Conservation (phyloP, 2,113 vertebrate species). For the Syrmaticus mikado region DNA sequence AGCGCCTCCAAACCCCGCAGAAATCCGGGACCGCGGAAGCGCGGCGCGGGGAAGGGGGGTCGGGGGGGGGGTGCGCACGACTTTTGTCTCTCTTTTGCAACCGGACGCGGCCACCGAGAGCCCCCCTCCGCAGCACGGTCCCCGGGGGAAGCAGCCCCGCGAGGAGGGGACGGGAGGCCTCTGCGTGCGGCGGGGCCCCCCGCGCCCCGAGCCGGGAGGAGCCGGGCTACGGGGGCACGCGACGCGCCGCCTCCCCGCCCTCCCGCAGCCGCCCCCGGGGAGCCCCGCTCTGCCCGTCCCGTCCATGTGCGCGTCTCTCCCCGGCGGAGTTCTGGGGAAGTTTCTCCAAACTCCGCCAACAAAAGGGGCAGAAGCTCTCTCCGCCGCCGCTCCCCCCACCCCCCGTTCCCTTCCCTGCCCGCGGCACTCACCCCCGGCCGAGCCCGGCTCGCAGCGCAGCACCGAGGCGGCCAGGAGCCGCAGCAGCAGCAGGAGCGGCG, state of each 20-base stretch:
- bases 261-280: background rate
- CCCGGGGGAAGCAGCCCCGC: no score
- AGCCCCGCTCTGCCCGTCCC: background rate
- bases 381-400: background rate
- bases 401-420: background rate
- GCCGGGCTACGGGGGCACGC: no score
- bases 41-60: background rate
- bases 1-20: background rate
- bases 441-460: conserved; percentile 43
- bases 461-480: conserved; percentile 38
- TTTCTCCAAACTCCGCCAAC: conserved; percentile 55
- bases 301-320: background rate
- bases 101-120: background rate
- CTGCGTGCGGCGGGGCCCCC: no score
- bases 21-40: conserved; percentile 14
- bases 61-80: background rate
- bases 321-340: conserved; percentile 3
- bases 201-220: no score
- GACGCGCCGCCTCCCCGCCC: background rate
- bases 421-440: conserved; percentile 31
- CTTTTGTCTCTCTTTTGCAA: conserved; percentile 26
- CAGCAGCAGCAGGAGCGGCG: conserved; percentile 50
- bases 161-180: no score
- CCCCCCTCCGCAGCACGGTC: background rate
- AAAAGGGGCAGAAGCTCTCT: conserved; percentile 38